Percentiles rank a stretch among this genome's conserved stretches.
These are phyloP conservation scores for Bombus vancouverensis DNA, from an alignment of 1,140 invertebrate species.

Conservation along the genomic window DNA sequence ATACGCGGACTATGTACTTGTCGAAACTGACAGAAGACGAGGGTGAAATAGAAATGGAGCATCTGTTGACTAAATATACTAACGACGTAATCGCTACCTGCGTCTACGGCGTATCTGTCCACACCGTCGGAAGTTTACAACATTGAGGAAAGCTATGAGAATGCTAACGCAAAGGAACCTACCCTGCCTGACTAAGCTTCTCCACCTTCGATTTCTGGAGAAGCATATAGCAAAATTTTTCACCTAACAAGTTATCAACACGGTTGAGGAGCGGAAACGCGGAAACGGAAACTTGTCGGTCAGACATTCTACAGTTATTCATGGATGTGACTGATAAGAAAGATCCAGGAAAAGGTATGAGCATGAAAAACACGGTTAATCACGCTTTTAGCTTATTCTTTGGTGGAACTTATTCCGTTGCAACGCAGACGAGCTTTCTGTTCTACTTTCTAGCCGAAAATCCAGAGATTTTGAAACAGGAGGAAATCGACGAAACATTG, in stretches of 20 bases:
- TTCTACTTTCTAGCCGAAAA: slow-evolving; percentile 83
- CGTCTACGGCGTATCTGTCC: slow-evolving; percentile 27
- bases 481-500: slow-evolving; percentile 82
- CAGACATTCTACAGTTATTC: slow-evolving; percentile 75
- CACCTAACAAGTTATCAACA: background rate
- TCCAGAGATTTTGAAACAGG: slow-evolving; percentile 82
- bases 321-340: slow-evolving; percentile 73
- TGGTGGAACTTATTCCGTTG: slow-evolving; percentile 84
- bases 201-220: slow-evolving; percentile 19
- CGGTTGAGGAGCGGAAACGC: slow-evolving; percentile 44
- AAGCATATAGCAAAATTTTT: slow-evolving; percentile 4
- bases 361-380: slow-evolving; percentile 80
- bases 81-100: slow-evolving; percentile 85
- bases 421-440: slow-evolving; percentile 78
- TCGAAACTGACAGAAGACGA: slow-evolving; percentile 50
- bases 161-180: slow-evolving; percentile 4
- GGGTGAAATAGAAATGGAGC: slow-evolving; percentile 26
- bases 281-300: slow-evolving; percentile 54
- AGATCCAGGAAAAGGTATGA: slow-evolving; percentile 52
- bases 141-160: background rate
- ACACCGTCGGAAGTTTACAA: slow-evolving; percentile 25
- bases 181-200: background rate
- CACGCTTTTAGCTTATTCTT: slow-evolving; percentile 82
- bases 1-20: slow-evolving; percentile 56
- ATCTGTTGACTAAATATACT: slow-evolving; percentile 79